phyloP scores from a whole-genome alignment of 2,888 invertebrate species.

The Cantharis rufa region DNA sequence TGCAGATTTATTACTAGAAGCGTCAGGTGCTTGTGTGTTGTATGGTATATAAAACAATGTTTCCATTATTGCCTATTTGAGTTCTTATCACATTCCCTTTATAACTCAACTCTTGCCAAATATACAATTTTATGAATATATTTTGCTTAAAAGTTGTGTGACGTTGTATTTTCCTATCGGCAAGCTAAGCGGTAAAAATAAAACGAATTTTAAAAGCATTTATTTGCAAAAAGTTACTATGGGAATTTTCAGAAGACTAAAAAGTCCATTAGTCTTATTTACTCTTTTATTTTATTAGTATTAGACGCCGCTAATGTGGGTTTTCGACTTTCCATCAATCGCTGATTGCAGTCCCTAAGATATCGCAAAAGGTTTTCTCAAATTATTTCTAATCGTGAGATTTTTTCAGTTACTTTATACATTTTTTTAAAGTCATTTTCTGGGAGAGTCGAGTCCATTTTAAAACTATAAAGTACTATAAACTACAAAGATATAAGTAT shows the following conservation, averaged over 20 bases:
- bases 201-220: background rate
- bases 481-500: too few relatives aligned
- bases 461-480: too few relatives aligned
- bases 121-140: background rate
- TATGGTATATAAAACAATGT: constrained; percentile 15
- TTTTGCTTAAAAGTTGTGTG: background rate
- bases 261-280: background rate
- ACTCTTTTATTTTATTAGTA: background rate
- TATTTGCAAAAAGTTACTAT: background rate
- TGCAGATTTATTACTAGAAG: constrained; percentile 8
- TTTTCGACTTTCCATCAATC: background rate
- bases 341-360: background rate
- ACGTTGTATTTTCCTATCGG: background rate
- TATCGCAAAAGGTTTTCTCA: background rate
- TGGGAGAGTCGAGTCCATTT: too few relatives aligned
- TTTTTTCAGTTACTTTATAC: too few relatives aligned
- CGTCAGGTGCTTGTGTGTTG: constrained; percentile 4
- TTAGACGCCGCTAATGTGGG: background rate
- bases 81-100: background rate
- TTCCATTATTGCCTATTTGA: constrained; percentile 10
- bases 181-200: background rate
- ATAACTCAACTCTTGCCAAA: background rate
- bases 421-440: too few relatives aligned
- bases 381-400: background rate
- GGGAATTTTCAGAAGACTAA: background rate